Percentiles rank a stretch among this genome's conserved stretches.
Evolutionary conservation across 53 echinoderm and acorn worm genomes (phyloP).

Genomic region (Henricia sp.): DNA sequence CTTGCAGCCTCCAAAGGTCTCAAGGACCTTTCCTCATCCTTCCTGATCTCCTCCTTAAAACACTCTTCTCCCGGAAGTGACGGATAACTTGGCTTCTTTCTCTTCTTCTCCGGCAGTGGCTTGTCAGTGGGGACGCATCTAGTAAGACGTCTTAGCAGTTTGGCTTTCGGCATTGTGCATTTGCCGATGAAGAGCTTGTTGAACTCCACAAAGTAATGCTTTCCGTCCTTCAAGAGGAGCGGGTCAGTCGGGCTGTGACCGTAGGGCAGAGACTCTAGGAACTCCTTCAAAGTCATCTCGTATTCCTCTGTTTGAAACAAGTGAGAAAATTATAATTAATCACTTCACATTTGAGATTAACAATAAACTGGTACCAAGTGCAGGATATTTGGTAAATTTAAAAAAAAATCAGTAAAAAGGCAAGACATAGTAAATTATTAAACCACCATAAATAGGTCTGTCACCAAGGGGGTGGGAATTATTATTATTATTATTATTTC

Average conservation of each 20-base stretch:
- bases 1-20: constrained; percentile 61
- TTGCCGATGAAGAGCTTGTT: constrained; percentile 50
- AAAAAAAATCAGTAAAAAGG: too few species aligned
- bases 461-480: too few species aligned
- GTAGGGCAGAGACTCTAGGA: constrained; percentile 68
- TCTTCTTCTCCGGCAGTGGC: background rate
- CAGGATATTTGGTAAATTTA: too few species aligned
- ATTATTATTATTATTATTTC: too few species aligned
- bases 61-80: constrained; percentile 35
- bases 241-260: constrained; percentile 41
- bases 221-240: constrained; percentile 40
- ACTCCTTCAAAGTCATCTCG: constrained; percentile 80
- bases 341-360: too few species aligned
- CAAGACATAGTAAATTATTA: background rate
- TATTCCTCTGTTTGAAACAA: constrained; percentile 45
- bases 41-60: background rate
- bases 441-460: too few species aligned
- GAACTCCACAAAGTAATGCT: constrained; percentile 67
- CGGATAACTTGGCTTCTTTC: constrained; percentile 41
- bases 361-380: too few species aligned
- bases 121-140: constrained; percentile 31
- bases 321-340: too few species aligned
- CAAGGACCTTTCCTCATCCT: background rate
- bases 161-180: constrained; percentile 22
- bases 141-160: constrained; percentile 42